Conservation (phyloP, 2,888 invertebrate species). For the Epistrophe eligans region DNA sequence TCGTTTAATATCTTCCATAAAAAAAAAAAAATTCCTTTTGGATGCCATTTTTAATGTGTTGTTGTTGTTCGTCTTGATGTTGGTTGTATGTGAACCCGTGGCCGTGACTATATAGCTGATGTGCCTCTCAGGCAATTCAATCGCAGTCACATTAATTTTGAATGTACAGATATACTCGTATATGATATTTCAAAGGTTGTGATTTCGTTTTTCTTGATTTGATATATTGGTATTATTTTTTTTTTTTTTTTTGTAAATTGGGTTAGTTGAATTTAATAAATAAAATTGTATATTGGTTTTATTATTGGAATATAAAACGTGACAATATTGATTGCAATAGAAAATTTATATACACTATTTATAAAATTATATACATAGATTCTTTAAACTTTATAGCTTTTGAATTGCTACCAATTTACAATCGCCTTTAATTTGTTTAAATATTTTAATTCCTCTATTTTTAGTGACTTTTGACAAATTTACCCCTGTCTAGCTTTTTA, state of each 20-base stretch:
- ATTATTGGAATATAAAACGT: not conserved
- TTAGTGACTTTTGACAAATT: too few species aligned
- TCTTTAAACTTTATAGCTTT: too few species aligned
- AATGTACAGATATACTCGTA: not conserved
- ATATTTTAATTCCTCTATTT: too few species aligned
- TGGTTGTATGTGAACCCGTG: not conserved
- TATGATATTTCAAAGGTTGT: not conserved
- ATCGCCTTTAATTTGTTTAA: too few species aligned
- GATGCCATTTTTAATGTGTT: constrained; percentile 16
- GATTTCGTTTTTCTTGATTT: not conserved
- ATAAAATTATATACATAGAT: too few species aligned
- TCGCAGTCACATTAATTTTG: constrained; percentile 21
- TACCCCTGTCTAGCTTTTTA: too few species aligned
- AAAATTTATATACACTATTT: too few species aligned
- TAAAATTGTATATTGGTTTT: not conserved
- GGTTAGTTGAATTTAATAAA: constrained; percentile 4
- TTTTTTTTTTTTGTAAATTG: not conserved
- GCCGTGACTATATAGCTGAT: not conserved
- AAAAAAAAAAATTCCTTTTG: constrained; percentile 21
- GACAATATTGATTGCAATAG: not conserved
- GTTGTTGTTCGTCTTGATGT: not conserved
- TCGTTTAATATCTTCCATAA: constrained; percentile 53
- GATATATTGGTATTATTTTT: not conserved
- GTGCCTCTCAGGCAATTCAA: constrained; percentile 5
- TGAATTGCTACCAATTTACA: too few species aligned